Conservation (phyloP, 2,888 invertebrate species). For the Ochropleura leucogaster region DNA sequence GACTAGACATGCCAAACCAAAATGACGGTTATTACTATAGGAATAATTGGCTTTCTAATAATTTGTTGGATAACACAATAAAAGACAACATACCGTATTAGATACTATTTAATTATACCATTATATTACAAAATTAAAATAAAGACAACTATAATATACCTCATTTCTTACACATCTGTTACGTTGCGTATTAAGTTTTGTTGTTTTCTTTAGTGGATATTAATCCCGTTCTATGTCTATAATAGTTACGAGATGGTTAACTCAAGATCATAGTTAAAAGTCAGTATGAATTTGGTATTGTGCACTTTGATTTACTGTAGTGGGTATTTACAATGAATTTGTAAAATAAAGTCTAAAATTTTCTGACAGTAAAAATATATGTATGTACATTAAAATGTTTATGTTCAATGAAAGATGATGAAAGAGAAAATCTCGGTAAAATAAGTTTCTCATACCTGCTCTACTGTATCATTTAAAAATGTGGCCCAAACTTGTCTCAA, state of each 20-base stretch:
- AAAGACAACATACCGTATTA: constrained; percentile 33
- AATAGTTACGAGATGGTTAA: neutral
- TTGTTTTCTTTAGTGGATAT: neutral
- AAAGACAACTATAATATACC: constrained; percentile 37
- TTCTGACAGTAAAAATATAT: constrained; percentile 3
- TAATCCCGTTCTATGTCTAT: neutral
- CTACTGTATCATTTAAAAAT: too few species aligned
- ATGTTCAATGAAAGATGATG: constrained; percentile 20
- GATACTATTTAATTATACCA: constrained; percentile 56
- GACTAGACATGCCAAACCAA: neutral
- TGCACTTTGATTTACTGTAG: constrained; percentile 30
- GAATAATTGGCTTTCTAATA: neutral
- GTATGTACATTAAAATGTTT: constrained; percentile 21
- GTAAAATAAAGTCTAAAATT: constrained; percentile 36
- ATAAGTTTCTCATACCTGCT: neutral
- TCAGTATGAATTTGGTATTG: neutral
- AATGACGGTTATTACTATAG: neutral
- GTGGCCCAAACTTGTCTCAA: neutral
- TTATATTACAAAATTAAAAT: constrained; percentile 61
- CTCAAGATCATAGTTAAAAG: neutral
- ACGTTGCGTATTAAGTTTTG: neutral
- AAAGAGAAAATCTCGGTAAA: neutral
- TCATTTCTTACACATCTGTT: constrained; percentile 28
- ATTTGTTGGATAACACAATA: constrained; percentile 4
- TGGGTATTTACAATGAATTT: constrained; percentile 55